These are phyloP conservation scores for Phymastichus coffea DNA, from an alignment of 1,140 invertebrate species.

Conservation along the genomic window DNA sequence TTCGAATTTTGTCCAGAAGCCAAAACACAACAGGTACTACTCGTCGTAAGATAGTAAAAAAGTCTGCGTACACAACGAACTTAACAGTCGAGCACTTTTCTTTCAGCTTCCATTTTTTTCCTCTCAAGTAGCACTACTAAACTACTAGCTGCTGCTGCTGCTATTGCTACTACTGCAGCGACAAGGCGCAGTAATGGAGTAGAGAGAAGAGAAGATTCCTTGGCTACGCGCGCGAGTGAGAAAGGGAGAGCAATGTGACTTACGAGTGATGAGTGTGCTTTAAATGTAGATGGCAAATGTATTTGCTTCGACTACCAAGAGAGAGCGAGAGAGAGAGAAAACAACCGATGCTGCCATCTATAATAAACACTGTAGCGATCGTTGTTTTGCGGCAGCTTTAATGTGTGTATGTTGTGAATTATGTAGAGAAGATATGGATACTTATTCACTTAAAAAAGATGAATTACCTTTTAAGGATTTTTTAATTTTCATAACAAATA, in stretches of 20 bases:
- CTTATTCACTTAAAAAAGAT: too few species aligned
- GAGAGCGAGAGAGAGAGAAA: not conserved
- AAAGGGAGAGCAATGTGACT: not conserved
- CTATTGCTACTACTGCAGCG: not conserved
- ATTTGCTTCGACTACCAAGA: too few species aligned
- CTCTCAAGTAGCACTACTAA: not conserved
- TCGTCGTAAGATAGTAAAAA: not conserved
- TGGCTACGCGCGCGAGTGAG: not conserved
- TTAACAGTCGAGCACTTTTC: not conserved
- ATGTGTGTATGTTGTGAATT: too few species aligned
- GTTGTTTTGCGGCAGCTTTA: too few species aligned
- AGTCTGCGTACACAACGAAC: not conserved
- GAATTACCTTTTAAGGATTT: too few species aligned
- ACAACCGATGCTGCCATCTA: slow-evolving; percentile 9
- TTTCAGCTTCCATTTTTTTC: not conserved
- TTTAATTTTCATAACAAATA: too few species aligned
- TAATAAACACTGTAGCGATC: not conserved
- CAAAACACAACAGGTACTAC: slow-evolving; percentile 1
- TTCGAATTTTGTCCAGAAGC: not conserved
- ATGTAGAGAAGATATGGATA: too few species aligned
- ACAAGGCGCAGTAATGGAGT: too few species aligned
- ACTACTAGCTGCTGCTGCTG: slow-evolving; percentile 1
- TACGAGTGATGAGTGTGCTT: slow-evolving; percentile 1
- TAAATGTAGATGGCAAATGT: not conserved
- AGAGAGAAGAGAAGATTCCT: too few species aligned